phyloP scores from a whole-genome alignment of 2,797 vertebrate species.

The Pseudopleuronectes americanus region DNA sequence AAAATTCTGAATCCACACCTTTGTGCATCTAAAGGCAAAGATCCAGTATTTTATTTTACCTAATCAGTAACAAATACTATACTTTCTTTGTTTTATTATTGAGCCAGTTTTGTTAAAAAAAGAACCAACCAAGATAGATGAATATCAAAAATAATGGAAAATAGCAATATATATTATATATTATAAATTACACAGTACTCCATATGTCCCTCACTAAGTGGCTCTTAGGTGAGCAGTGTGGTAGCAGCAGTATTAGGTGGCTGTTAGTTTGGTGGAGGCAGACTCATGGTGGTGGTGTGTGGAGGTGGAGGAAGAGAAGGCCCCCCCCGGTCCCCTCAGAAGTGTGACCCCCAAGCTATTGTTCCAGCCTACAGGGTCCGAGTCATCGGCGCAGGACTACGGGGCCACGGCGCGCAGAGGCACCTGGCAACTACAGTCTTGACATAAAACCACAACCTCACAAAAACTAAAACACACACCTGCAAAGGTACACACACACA shows the following conservation, averaged over 20 bases:
- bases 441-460: conserved; percentile 61
- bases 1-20: no score
- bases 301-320: neutral
- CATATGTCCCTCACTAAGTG: neutral
- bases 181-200: no score
- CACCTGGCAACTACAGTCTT: conserved; percentile 40
- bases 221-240: neutral
- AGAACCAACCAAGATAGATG: neutral
- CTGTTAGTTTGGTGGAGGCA: conserved; percentile 35
- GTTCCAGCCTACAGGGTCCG: conserved; percentile 72
- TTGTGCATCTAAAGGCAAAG: neutral
- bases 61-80: no score
- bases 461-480: conserved; percentile 66
- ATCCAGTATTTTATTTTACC: neutral
- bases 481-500: conserved; percentile 64
- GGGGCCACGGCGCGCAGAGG: conserved; percentile 56
- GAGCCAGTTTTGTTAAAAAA: neutral
- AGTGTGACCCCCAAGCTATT: conserved; percentile 68
- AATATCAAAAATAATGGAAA: no score
- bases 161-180: neutral
- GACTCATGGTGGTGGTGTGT: conserved; percentile 6
- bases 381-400: conserved; percentile 61
- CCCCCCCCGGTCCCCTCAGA: conserved; percentile 21
- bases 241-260: conserved; percentile 18
- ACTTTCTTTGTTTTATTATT: conserved; percentile 4